Evolutionary conservation across 2,797 vertebrate species (phyloP).

Genomic region (Leptoclinus maculatus): DNA sequence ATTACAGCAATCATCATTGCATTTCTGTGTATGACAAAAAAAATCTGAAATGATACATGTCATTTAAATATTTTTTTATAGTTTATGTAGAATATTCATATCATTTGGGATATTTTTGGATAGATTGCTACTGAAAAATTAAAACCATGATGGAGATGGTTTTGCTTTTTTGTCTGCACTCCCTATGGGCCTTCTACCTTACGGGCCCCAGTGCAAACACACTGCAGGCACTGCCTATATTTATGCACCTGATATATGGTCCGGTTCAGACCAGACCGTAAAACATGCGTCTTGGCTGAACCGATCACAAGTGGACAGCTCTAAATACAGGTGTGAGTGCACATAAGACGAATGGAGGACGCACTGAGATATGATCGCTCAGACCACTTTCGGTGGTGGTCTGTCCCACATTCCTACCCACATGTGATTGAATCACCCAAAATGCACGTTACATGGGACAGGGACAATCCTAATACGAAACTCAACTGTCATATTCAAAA

Average conservation of each 20-base stretch:
- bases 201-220: neutral
- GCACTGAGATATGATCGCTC: neutral
- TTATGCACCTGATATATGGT: too few relatives aligned
- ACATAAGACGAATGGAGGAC: neutral
- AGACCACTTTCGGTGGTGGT: neutral
- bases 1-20: too few relatives aligned
- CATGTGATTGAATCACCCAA: neutral
- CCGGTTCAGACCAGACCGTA: neutral
- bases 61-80: neutral
- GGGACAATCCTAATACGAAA: neutral
- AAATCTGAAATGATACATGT: too few relatives aligned
- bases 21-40: too few relatives aligned
- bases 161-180: neutral
- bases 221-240: neutral
- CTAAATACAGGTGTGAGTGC: neutral
- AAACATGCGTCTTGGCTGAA: neutral
- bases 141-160: neutral
- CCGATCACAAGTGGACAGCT: neutral
- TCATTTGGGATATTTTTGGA: neutral
- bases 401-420: neutral
- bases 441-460: neutral
- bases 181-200: too few relatives aligned
- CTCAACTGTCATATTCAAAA: neutral
- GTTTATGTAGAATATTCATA: neutral
- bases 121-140: neutral